These are phyloP conservation scores for Cardinalis cardinalis DNA, from an alignment of 2,113 vertebrate species.

Conservation along the genomic window DNA sequence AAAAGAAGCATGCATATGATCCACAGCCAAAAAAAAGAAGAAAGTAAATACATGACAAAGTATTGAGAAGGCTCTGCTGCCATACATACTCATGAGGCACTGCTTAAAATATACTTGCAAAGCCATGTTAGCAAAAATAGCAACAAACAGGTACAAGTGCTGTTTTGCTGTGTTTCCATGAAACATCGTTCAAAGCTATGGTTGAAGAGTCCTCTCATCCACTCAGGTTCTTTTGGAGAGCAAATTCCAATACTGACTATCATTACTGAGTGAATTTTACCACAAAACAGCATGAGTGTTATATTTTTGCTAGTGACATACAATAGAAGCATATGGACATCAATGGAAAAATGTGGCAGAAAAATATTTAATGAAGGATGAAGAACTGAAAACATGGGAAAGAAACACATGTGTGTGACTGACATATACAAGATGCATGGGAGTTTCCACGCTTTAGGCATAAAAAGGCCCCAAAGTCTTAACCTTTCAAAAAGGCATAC, in stretches of 20 bases:
- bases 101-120: not conserved
- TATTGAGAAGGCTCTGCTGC: slow-evolving; percentile 4
- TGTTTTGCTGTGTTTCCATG: slow-evolving; percentile 38
- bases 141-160: not conserved
- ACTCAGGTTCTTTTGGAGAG: not conserved
- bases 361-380: not conserved
- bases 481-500: not conserved
- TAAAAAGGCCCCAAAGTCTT: not conserved
- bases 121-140: slow-evolving; percentile 28
- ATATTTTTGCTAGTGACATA: slow-evolving; percentile 53
- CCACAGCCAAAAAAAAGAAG: slow-evolving; percentile 37
- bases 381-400: slow-evolving; percentile 16
- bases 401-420: not conserved
- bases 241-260: not conserved
- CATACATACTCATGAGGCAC: not conserved
- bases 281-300: slow-evolving; percentile 23
- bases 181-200: not conserved
- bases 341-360: slow-evolving; percentile 10
- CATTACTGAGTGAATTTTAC: not conserved
- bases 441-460: slow-evolving; percentile 16
- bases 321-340: slow-evolving; percentile 7
- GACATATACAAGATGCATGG: not conserved
- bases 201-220: not conserved
- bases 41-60: slow-evolving; percentile 40
- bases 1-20: slow-evolving; percentile 78